A percentile compares a stretch with the other conserved stretches of the same genome.
Evolutionary conservation across 2,113 vertebrate genomes (phyloP).

Genomic region (Cheilinus undulatus): DNA sequence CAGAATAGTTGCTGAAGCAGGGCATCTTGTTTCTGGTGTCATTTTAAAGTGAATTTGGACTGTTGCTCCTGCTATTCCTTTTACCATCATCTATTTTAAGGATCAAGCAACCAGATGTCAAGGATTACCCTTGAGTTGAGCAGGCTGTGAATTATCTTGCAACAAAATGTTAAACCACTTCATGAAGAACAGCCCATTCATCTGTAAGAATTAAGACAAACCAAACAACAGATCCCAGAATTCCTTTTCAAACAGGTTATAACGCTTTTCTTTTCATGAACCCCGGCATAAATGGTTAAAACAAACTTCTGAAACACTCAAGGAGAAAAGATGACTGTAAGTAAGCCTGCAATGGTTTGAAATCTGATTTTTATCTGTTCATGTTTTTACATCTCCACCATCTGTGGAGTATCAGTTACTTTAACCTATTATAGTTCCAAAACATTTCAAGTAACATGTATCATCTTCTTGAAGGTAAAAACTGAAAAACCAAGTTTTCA

Average conservation of each 20-base stretch:
- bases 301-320: not conserved
- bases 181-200: slow-evolving; percentile 23
- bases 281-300: not conserved
- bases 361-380: slow-evolving; percentile 15
- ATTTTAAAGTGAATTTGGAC: not conserved
- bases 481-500: not conserved
- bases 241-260: not conserved
- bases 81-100: not conserved
- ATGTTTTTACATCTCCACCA: slow-evolving; percentile 42
- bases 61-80: not conserved
- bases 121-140: not conserved
- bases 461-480: slow-evolving; percentile 14
- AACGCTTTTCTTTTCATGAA: slow-evolving; percentile 8
- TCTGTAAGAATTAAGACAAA: slow-evolving; percentile 9
- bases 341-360: slow-evolving; percentile 10
- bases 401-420: slow-evolving; percentile 38
- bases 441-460: slow-evolving; percentile 9
- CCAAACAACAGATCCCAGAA: slow-evolving; percentile 7
- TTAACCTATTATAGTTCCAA: not conserved
- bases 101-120: not conserved
- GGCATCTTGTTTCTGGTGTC: not conserved
- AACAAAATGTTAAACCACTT: slow-evolving; percentile 5
- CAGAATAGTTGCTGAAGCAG: not conserved
- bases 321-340: not conserved
- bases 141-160: no score